Evolutionary conservation across 2,113 vertebrate species (phyloP).

Genomic region (Saccopteryx leptura): DNA sequence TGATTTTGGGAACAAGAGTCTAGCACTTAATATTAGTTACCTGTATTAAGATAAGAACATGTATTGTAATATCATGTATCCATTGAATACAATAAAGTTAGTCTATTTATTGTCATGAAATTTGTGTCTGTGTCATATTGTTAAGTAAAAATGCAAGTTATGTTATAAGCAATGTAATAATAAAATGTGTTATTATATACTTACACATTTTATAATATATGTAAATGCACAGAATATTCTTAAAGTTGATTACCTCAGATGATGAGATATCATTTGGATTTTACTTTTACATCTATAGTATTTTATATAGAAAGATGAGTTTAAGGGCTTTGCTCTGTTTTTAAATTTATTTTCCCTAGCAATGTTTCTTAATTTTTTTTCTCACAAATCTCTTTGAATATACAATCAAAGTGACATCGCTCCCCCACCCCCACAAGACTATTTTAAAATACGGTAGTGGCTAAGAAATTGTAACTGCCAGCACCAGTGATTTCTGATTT

Average conservation of each 20-base stretch:
- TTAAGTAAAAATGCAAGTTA: not conserved
- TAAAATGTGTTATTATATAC: not conserved
- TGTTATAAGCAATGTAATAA: not conserved
- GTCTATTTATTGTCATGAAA: not conserved
- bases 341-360: not conserved
- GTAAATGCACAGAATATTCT: not conserved
- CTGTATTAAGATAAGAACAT: not conserved
- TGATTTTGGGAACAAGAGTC: not conserved
- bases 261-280: not conserved
- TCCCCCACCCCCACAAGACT: not conserved
- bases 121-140: not conserved
- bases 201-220: not conserved
- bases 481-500: not conserved
- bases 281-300: not conserved
- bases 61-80: not conserved
- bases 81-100: not conserved
- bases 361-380: not conserved
- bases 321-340: not conserved
- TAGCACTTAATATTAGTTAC: not conserved
- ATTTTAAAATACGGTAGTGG: not conserved
- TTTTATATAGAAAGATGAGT: not conserved
- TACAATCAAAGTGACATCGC: not conserved
- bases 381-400: not conserved
- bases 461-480: conserved; percentile 26
- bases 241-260: not conserved